Base-by-base conservation (phyloP, 1,140 invertebrate species). In the Brevipalpus yothersi region DNA sequence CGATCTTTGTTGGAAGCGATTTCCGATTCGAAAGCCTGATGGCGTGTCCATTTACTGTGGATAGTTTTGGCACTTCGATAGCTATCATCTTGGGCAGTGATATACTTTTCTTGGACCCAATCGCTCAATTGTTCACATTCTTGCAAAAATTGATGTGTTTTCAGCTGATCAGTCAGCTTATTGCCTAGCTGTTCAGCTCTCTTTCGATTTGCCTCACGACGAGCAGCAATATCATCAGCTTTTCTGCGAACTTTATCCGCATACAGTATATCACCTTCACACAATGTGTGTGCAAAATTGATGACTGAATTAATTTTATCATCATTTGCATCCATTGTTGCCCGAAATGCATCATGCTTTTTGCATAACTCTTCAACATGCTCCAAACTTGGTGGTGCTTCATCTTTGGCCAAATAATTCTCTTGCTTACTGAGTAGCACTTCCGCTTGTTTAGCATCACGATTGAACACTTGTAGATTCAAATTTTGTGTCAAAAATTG, bases 291-390 rank as follows among this genome's bases (percentile, higher is more conserved):
- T 56, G 91, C 91, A 69, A 94, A 94, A 67, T 90, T 83, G 3
- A 92, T 81, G 13, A 97, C 85, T 5, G 81, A 82, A 70, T 96
- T 94, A 68, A 99, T 88, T 73, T 98, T 98, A 67, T 99, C 95
- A 71, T 98, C 93, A 72, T 99, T 99, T 5, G 94, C 94, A 73
- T 98, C 93, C 88, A 98, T 94, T 0, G 93, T 97, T 0, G 91
- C 97, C 65, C 97, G 81, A 77, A 98, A 97, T 3, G 93, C 89
- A 72, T 98, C 93, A 72, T 98, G 92, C 19, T 90, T 81, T 72
- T 97, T 98, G 65, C 97, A 83, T 67, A 90, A 77, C 67, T 92
- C 92, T 70, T 99, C 94, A 41, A 92, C 94, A 70, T 95, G 89
- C 72, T 99, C 95, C 54, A 97, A 75, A 67, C 87, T 91, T 9